These are phyloP conservation scores for Anoura caudifer DNA, from an alignment of 2,113 vertebrate species.

Conservation along the genomic window DNA sequence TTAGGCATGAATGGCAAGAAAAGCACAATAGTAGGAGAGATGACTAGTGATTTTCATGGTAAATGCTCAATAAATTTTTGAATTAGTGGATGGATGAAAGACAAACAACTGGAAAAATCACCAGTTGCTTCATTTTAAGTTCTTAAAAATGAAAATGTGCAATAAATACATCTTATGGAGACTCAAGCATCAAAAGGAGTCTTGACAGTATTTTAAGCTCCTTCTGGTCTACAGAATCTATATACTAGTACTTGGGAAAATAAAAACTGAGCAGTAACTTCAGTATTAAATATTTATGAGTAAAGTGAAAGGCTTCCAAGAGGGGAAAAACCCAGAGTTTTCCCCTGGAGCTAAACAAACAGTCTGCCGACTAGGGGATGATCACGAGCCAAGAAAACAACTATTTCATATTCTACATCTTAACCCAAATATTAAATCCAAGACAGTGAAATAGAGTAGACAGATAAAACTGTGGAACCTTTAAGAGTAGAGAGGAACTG, in stretches of 20 bases:
- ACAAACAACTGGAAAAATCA: constrained; percentile 33
- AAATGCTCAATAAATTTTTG: not conserved
- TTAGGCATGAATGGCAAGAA: not conserved
- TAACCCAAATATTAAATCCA: constrained; percentile 45
- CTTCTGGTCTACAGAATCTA: constrained; percentile 27
- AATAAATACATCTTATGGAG: constrained; percentile 23
- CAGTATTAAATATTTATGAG: constrained; percentile 65
- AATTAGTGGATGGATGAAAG: not conserved
- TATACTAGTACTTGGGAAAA: constrained; percentile 33
- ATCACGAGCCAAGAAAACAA: constrained; percentile 58
- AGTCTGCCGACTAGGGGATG: not conserved
- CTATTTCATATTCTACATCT: constrained; percentile 42
- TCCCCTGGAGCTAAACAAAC: constrained; percentile 52
- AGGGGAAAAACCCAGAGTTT: constrained; percentile 38
- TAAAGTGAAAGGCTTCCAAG: constrained; percentile 55
- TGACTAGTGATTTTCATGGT: not conserved
- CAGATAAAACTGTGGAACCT: constrained; percentile 31
- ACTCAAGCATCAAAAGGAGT: not conserved
- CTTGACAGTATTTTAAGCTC: constrained; percentile 37
- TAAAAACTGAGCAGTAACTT: constrained; percentile 51
- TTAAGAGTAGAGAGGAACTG: constrained; percentile 30
- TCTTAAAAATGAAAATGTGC: constrained; percentile 45
- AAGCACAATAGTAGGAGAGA: not conserved
- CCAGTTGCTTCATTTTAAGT: not conserved
- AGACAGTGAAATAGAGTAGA: constrained; percentile 17